A percentile compares a stretch with the other conserved stretches of the same genome.
phyloP scores from a whole-genome alignment of 1,140 invertebrate genomes.

The Euborellia annulipes region DNA sequence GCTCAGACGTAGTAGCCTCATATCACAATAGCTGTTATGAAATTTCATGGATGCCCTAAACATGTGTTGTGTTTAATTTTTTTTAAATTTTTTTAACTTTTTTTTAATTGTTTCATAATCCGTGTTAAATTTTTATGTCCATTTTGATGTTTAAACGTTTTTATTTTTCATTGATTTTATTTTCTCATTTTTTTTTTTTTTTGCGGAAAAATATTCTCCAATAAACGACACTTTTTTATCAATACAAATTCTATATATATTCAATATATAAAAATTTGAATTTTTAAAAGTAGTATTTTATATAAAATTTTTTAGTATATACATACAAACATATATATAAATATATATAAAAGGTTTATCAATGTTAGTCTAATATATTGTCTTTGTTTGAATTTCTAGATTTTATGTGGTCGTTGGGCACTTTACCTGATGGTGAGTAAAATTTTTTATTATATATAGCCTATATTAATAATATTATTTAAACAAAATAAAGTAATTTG shows the following conservation, averaged over 20 bases:
- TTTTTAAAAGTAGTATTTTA: no score
- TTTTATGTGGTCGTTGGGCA: constrained; percentile 96
- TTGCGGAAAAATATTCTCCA: no score
- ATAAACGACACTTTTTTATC: no score
- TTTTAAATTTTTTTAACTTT: constrained; percentile 10
- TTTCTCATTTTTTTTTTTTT: neutral
- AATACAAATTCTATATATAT: no score
- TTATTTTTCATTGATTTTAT: neutral
- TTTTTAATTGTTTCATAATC: neutral
- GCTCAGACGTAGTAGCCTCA: neutral
- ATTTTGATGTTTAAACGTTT: neutral
- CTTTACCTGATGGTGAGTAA: constrained; percentile 88
- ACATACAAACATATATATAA: no score
- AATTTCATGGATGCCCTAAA: constrained; percentile 38
- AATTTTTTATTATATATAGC: no score
- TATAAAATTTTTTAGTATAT: no score
- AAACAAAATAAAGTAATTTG: constrained; percentile 4
- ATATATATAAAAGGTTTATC: no score
- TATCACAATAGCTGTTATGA: constrained; percentile 33
- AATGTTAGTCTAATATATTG: no score
- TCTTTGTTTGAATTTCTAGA: constrained; percentile 70
- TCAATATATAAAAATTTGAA: no score
- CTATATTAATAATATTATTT: no score
- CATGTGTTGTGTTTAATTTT: constrained; percentile 17
- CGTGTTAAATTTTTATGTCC: neutral